Base-by-base conservation (phyloP, 1,140 invertebrate species). In the Nasonia vitripennis region DNA sequence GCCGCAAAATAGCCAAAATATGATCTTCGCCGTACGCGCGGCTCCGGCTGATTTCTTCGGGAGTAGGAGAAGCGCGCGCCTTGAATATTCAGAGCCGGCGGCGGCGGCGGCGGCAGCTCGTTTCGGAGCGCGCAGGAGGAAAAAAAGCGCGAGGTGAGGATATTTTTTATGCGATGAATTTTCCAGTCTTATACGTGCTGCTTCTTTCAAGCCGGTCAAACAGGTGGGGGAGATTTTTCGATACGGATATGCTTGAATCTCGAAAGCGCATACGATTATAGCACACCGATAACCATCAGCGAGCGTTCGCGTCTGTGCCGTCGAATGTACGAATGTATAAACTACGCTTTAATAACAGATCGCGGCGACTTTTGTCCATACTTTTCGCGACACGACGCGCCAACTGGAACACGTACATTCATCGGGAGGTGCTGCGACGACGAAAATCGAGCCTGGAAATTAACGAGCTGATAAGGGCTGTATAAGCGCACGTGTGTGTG, bases 61-160 rank as follows among this genome's bases (percentile, higher is more conserved):
- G 20, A 81, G 79, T 68, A 37, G 45, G 31, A 68, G 62, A 80
- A 79, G 45, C 70, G 68, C 14, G 70, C 71, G 31, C 81, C 68
- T 81, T 73, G 80, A 73, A 81, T 80, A 81, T 81, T 81, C 67
- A 81, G 31, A 41, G 62, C 10, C 45, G 45, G 27, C 68, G 17
- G 41, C 41, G 45, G 27, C 68, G 17, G 41, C 41, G 37, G 2
- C 27, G 41, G 45, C n/a, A 48, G 62, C n/a, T 62, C 55, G 55
- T 62, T 62, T 62, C 6, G 7, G 23, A 31, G 10, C 6, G 34
- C 34, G 34, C 34, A 37, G 0, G 34, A 37, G 6, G 77, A 20
- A 62, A 62, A 62, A 62, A 41, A 51, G n/a, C n/a, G 55, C 20
- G 20, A 62, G 48, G 48, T 51, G 48, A 51, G 48, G 14, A 51